Evolutionary conservation across 1,140 invertebrate genomes (phyloP), one percentile per base, ranked within the genome.

Genomic region (Chrysomallon squamiferum): DNA sequence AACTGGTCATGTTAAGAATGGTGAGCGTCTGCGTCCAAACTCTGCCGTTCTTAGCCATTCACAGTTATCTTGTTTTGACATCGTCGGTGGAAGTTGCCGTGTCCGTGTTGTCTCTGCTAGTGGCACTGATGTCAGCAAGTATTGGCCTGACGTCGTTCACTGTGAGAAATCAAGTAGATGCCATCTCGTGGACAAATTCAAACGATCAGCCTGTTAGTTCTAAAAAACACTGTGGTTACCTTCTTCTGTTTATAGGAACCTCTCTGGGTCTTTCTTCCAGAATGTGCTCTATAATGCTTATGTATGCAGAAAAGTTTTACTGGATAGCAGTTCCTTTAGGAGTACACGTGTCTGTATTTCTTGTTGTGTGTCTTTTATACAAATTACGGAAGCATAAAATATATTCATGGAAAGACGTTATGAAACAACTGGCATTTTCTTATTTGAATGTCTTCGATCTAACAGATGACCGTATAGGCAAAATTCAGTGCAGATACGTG

Each of bases 401-500:
- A 13, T 52, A 25, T 15, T 33, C 32, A n/a, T 22, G n/a, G 20
- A 25, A 38, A 2, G 15, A 57, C n/a, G 11, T 62, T 20, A 25
- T 47, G 0, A 18, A 20, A 9, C 25, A 18, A 9, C 15, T 62
- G 2, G 52, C 41, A 20, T 38, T 47, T 32, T 45, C 66, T n/a
- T 68, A 49, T 32, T 56, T 68, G 18, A 6, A 63, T 54, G 47
- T 61, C n/a, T 63, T 62, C 27, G 66, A 68, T 0, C 33, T 68
- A 41, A 52, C 62, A 3, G 60, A 59, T 18, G 27, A 33, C 3
- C 29, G 59, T 30, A 3, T 61, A 33, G 18, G 29, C 52, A 50
- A 32, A 27, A 25, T 62, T 13, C 66, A 62, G 56, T 68, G 66
- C 38, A 61, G 54, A 32, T 68, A 68, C 41, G 66, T 68, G 29